A percentile compares a stretch with the other conserved stretches of the same genome.
Conservation (phyloP, 1,140 invertebrate genomes). For the Conopomorpha cramerella region DNA sequence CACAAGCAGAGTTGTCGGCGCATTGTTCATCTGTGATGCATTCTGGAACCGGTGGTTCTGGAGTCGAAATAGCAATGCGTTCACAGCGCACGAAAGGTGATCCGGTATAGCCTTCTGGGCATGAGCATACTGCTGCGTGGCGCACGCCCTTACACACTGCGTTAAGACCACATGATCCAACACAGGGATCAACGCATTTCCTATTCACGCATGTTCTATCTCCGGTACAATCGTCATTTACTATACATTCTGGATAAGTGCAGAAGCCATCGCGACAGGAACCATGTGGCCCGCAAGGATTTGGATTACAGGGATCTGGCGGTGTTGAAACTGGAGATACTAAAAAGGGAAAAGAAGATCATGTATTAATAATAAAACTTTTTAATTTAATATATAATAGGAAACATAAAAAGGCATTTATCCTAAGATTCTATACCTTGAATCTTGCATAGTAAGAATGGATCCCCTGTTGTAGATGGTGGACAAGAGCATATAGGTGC, state of each 20-base stretch:
- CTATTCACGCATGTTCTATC: constrained; percentile 80
- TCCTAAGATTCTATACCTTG: too few relatives aligned
- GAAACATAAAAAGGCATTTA: too few relatives aligned
- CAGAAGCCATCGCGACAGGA: constrained; percentile 79
- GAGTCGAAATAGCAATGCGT: constrained; percentile 36
- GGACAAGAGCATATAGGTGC: constrained; percentile 81
- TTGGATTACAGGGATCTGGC: constrained; percentile 83
- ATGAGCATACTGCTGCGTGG: constrained; percentile 78
- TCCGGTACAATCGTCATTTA: constrained; percentile 81
- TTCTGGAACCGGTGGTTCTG: constrained; percentile 69
- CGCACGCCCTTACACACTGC: constrained; percentile 80
- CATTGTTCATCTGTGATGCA: constrained; percentile 82
- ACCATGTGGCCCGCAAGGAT: constrained; percentile 79
- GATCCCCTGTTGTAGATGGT: constrained; percentile 72
- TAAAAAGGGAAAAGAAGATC: constrained; percentile 1
- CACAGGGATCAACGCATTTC: constrained; percentile 82
- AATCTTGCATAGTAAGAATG: constrained; percentile 71
- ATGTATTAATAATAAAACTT: constrained; percentile 3
- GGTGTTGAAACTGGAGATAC: too few relatives aligned
- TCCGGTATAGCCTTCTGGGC: constrained; percentile 71
- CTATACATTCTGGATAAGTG: constrained; percentile 83
- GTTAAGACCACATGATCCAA: constrained; percentile 82
- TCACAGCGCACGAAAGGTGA: constrained; percentile 76
- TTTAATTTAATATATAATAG: too few relatives aligned
- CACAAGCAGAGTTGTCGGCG: constrained; percentile 81